phyloP scores from a whole-genome alignment of 2,797 vertebrate genomes.

The Molothrus aeneus region DNA sequence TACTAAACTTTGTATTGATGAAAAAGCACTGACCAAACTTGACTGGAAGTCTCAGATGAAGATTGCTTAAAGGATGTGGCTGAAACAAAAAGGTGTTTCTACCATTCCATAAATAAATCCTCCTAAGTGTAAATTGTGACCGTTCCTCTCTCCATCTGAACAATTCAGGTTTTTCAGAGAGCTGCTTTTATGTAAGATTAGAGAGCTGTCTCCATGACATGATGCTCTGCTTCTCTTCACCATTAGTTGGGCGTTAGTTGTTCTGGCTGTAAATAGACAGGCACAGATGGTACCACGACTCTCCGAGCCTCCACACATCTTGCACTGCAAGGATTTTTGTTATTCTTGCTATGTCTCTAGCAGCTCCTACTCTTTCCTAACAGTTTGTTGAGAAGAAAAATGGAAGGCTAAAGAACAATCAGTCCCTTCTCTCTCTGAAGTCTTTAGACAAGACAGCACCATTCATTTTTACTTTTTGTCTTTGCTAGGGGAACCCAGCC shows the following conservation, averaged over 20 bases:
- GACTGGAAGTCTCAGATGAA: not conserved
- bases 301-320: constrained; percentile 66
- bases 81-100: constrained; percentile 8
- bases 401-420: constrained; percentile 45
- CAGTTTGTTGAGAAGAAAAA: constrained; percentile 46
- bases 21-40: not conserved
- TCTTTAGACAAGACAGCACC: not conserved
- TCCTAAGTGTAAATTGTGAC: not conserved
- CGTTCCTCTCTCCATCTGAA: not conserved
- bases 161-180: constrained; percentile 14
- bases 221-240: constrained; percentile 52
- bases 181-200: constrained; percentile 48
- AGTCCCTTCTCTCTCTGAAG: not conserved
- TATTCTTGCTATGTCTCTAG: constrained; percentile 55
- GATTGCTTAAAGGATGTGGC: not conserved
- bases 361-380: constrained; percentile 61
- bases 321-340: constrained; percentile 56
- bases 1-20: not conserved
- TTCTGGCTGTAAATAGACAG: constrained; percentile 69
- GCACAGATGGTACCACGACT: constrained; percentile 65
- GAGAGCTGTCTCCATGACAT: constrained; percentile 54
- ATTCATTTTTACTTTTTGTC: not conserved
- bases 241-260: constrained; percentile 67
- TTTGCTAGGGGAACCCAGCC: not conserved
- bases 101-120: not conserved